Evolutionary conservation across 2,797 vertebrate genomes (phyloP).

Genomic region (Pantherophis vulpinus): DNA sequence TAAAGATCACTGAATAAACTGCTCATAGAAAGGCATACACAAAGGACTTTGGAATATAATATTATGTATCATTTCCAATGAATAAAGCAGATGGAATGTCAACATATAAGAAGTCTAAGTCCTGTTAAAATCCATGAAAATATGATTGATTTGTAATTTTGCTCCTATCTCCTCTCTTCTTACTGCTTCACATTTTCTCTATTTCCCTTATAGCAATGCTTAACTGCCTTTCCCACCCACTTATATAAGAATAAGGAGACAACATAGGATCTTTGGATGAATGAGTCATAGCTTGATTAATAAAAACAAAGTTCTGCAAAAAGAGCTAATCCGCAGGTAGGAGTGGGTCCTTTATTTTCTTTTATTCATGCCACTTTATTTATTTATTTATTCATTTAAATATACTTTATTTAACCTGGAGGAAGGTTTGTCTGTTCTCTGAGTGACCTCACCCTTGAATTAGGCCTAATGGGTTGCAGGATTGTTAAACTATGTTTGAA

Average conservation of each 20-base stretch:
- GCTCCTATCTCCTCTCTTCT: background rate
- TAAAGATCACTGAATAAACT: background rate
- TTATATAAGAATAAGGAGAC: background rate
- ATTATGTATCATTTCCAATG: background rate
- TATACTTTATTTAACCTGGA: background rate
- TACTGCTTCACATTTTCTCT: background rate
- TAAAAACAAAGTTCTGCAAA: background rate
- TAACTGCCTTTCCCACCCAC: background rate
- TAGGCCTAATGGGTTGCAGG: background rate
- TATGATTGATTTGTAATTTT: background rate
- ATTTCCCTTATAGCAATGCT: background rate
- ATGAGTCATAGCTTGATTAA: background rate
- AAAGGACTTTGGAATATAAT: background rate
- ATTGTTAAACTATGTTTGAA: background rate
- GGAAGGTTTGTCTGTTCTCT: background rate
- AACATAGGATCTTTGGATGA: background rate
- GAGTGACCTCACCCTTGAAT: background rate
- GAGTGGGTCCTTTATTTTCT: too few species aligned
- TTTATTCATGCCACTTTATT: background rate
- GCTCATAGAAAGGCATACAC: background rate
- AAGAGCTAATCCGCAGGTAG: background rate
- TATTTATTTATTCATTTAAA: background rate
- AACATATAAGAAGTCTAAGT: fast-evolving
- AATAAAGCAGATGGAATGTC: background rate
- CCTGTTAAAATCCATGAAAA: background rate